These are phyloP conservation scores for Panzeria rudis DNA, from an alignment of 2,888 invertebrate genomes.

Conservation along the genomic window DNA sequence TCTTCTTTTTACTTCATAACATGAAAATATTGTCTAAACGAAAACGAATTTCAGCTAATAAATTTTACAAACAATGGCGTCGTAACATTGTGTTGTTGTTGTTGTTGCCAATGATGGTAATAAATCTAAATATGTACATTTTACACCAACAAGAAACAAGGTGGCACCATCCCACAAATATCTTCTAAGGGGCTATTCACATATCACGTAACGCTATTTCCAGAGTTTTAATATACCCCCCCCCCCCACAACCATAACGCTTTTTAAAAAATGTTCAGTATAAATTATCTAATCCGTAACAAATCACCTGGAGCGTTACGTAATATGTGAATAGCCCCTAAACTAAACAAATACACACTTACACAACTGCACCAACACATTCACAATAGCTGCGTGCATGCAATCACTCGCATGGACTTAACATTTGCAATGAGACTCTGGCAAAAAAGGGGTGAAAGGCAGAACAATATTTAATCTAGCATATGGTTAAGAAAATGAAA, in stretches of 20 bases:
- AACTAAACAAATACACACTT: background rate
- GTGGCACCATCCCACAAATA: slow-evolving; percentile 3
- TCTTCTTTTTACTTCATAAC: background rate
- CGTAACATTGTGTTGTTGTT: slow-evolving; percentile 43
- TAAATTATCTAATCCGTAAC: no score
- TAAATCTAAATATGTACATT: slow-evolving; percentile 48
- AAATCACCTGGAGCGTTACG: no score
- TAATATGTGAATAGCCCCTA: no score
- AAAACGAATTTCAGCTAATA: slow-evolving; percentile 37
- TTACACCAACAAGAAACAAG: slow-evolving; percentile 29
- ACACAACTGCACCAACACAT: background rate
- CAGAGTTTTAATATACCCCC: no score
- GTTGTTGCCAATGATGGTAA: slow-evolving; percentile 40
- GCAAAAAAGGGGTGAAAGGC: background rate
- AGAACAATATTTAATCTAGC: slow-evolving; percentile 44
- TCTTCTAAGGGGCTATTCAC: no score
- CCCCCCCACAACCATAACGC: no score
- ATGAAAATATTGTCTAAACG: slow-evolving; percentile 45
- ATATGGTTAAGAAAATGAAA: slow-evolving; percentile 52
- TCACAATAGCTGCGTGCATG: background rate
- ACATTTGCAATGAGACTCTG: no score
- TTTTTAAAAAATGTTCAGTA: no score
- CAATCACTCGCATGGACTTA: no score
- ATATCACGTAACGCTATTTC: no score
- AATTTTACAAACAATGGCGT: slow-evolving; percentile 44